phyloP scores from a whole-genome alignment of 2,888 invertebrate species.

The Drosophila trichaetosa region DNA sequence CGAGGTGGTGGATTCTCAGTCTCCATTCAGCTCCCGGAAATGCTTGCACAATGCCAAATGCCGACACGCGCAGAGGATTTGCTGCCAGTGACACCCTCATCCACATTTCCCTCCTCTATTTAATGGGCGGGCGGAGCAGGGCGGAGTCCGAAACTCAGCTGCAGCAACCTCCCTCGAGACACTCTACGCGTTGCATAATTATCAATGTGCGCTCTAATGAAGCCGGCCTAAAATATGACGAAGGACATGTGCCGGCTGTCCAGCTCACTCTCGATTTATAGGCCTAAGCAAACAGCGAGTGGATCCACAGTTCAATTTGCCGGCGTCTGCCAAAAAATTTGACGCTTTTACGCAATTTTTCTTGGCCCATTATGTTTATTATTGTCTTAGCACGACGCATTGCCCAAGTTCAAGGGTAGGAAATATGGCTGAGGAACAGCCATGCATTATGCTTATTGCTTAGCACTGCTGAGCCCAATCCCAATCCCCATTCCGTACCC shows the following conservation, averaged over 20 bases:
- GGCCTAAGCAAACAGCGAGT: conserved; percentile 34
- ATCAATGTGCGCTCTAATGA: conserved; percentile 72
- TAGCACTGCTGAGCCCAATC: conserved; percentile 18
- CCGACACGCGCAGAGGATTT: conserved; percentile 78
- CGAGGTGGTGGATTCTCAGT: conserved; percentile 30
- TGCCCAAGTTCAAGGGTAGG: conserved; percentile 26
- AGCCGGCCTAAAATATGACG: conserved; percentile 68
- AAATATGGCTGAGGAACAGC: conserved; percentile 3
- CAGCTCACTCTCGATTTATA: conserved; percentile 46
- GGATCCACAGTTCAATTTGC: conserved; percentile 40
- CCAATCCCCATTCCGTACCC: conserved; percentile 11
- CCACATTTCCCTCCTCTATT: conserved; percentile 1
- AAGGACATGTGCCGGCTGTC: conserved; percentile 48
- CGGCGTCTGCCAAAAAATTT: conserved; percentile 49
- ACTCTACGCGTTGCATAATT: conserved; percentile 66
- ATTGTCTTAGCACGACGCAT: conserved; percentile 59
- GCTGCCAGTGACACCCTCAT: conserved; percentile 55
- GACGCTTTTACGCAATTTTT: conserved; percentile 65
- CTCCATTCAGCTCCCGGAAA: conserved; percentile 50
- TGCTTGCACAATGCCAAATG: conserved; percentile 76
- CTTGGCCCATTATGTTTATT: conserved; percentile 73
- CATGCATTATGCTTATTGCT: conserved; percentile 76
- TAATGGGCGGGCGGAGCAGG: background rate
- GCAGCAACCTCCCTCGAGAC: conserved; percentile 24
- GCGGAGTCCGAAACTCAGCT: conserved; percentile 27